phyloP scores from a whole-genome alignment of 2,113 vertebrate species.

The Eulemur rufifrons region DNA sequence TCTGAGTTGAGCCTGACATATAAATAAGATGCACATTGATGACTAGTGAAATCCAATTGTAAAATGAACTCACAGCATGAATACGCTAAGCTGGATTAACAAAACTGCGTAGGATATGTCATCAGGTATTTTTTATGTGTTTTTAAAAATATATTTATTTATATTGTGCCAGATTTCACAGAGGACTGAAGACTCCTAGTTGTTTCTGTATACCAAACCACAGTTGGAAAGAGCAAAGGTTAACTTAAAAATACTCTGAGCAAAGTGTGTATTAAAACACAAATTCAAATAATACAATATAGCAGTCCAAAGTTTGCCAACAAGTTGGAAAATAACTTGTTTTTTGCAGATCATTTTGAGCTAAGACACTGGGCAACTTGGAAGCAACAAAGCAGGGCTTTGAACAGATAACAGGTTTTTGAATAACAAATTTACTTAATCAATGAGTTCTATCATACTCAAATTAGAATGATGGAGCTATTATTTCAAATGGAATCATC shows the following conservation, averaged over 20 bases:
- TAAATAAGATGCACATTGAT: background rate
- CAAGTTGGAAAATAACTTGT: background rate
- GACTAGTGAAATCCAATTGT: background rate
- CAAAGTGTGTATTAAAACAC: background rate
- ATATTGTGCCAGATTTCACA: background rate
- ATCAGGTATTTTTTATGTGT: background rate
- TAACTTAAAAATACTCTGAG: background rate
- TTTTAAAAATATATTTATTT: background rate
- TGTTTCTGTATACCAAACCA: background rate
- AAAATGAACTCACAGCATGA: background rate
- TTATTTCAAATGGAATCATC: background rate
- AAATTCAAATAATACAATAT: background rate
- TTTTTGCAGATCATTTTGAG: background rate
- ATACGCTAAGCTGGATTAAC: accelerated
- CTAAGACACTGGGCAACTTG: background rate
- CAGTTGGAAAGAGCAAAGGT: background rate
- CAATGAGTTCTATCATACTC: background rate
- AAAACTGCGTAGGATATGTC: background rate
- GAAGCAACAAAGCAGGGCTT: background rate
- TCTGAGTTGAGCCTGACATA: background rate
- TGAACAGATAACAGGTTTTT: background rate
- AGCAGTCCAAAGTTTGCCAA: background rate
- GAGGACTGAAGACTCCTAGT: background rate
- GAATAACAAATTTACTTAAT: background rate
- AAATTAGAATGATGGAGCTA: background rate